Evolutionary conservation across 2,888 invertebrate species (phyloP).

Genomic region (Drosophila siamana): DNA sequence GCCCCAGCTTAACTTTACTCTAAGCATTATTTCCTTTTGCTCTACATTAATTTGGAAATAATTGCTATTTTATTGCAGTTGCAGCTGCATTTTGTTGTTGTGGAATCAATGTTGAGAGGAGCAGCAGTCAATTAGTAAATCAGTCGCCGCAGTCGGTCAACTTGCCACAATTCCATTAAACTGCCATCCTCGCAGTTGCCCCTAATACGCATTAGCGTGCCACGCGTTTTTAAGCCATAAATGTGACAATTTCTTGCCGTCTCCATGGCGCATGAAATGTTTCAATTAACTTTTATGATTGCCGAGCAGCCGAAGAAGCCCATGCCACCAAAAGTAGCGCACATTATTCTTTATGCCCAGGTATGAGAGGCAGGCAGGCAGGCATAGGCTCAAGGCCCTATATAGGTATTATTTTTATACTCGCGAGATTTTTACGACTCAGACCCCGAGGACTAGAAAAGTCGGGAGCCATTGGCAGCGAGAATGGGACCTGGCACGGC

Average conservation of each 20-base stretch:
- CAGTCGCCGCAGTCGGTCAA: constrained; percentile 34
- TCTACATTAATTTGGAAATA: no score
- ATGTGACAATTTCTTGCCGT: constrained; percentile 34
- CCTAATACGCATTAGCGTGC: constrained; percentile 65
- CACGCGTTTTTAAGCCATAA: constrained; percentile 40
- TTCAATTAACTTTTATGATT: constrained; percentile 74
- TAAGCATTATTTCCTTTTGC: no score
- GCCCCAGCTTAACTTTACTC: no score
- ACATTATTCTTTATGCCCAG: constrained; percentile 3
- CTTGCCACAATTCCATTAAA: constrained; percentile 48
- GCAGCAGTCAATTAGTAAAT: constrained; percentile 44
- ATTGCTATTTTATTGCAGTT: no score
- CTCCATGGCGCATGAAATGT: constrained; percentile 48
- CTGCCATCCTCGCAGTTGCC: constrained; percentile 11
- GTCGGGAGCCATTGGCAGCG: not conserved
- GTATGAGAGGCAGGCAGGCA: no score
- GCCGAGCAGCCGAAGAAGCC: not conserved
- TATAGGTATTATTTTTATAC: constrained; percentile 70
- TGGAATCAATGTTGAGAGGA: not conserved
- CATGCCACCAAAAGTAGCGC: constrained; percentile 8
- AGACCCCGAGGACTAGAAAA: constrained; percentile 19
- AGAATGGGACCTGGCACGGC: constrained; percentile 19
- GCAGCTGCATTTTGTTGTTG: not conserved
- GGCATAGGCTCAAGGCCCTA: constrained; percentile 42
- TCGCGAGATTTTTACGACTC: constrained; percentile 58